phyloP scores from a whole-genome alignment of 2,888 invertebrate species.

The Drosophila meridiana region DNA sequence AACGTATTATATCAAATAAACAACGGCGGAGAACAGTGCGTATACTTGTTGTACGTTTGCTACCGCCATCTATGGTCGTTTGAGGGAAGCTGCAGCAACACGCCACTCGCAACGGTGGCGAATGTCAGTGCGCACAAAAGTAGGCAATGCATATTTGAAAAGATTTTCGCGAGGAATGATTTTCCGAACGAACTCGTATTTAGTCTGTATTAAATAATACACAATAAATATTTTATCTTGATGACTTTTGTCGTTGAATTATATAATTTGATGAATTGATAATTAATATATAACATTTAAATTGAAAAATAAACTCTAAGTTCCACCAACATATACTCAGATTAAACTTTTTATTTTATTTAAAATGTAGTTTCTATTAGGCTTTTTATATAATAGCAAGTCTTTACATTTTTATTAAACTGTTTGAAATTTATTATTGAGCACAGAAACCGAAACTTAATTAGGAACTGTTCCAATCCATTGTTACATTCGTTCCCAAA shows the following conservation, averaged over 20 bases:
- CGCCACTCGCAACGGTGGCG: conserved; percentile 1
- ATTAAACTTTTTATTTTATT: too few species aligned
- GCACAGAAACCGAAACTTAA: neutral
- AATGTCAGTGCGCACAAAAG: neutral
- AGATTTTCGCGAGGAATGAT: neutral
- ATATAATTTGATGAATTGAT: too few species aligned
- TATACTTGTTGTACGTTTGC: conserved; percentile 34
- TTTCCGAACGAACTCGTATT: neutral
- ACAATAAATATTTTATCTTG: neutral
- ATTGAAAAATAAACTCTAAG: too few species aligned
- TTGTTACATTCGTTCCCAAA: neutral
- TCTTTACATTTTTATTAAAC: too few species aligned
- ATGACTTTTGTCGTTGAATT: too few species aligned
- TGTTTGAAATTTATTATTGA: neutral
- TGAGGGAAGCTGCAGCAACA: neutral
- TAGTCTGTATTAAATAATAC: neutral
- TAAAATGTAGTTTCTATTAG: too few species aligned
- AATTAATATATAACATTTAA: too few species aligned
- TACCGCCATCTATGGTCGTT: conserved; percentile 2
- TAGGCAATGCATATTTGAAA: conserved; percentile 1
- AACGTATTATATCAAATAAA: conserved; percentile 11
- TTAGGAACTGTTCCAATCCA: neutral
- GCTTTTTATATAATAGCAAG: neutral
- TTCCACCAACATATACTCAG: too few species aligned
- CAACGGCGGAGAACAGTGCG: conserved; percentile 33